phyloP scores from a whole-genome alignment of 1,140 invertebrate genomes.

The Arctopsyche grandis region DNA sequence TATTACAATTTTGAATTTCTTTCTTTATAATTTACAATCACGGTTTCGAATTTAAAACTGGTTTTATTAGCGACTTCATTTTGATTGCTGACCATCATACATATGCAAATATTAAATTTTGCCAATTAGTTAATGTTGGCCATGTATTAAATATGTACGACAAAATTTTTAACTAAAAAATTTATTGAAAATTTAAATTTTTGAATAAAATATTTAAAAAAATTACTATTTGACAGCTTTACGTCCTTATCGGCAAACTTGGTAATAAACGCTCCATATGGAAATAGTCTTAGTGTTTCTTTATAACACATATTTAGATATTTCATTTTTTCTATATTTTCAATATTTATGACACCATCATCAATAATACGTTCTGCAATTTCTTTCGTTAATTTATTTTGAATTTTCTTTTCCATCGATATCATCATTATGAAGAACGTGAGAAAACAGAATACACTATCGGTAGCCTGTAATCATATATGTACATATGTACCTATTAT shows the following conservation, averaged over 20 bases:
- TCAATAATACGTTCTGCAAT: background rate
- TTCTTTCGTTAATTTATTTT: slow-evolving; percentile 47
- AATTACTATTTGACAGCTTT: background rate
- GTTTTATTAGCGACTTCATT: too few species aligned
- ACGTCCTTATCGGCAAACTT: background rate
- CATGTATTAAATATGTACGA: too few species aligned
- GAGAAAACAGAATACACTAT: background rate
- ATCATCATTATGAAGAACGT: slow-evolving; percentile 39
- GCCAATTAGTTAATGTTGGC: too few species aligned
- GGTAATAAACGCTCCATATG: slow-evolving; percentile 42
- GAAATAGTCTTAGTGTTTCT: slow-evolving; percentile 50
- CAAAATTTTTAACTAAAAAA: too few species aligned
- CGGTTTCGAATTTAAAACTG: too few species aligned
- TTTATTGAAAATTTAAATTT: too few species aligned
- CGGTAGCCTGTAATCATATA: background rate
- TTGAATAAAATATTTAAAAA: background rate
- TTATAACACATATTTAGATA: slow-evolving; percentile 50
- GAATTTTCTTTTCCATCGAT: slow-evolving; percentile 48
- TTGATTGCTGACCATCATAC: too few species aligned
- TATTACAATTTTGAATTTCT: too few species aligned
- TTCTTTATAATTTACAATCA: too few species aligned
- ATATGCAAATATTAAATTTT: background rate
- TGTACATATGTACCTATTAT: too few species aligned
- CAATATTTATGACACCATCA: background rate
- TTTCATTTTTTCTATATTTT: background rate